Conservation (phyloP, 2,797 vertebrate species). For the Arctocebus calabarensis region DNA sequence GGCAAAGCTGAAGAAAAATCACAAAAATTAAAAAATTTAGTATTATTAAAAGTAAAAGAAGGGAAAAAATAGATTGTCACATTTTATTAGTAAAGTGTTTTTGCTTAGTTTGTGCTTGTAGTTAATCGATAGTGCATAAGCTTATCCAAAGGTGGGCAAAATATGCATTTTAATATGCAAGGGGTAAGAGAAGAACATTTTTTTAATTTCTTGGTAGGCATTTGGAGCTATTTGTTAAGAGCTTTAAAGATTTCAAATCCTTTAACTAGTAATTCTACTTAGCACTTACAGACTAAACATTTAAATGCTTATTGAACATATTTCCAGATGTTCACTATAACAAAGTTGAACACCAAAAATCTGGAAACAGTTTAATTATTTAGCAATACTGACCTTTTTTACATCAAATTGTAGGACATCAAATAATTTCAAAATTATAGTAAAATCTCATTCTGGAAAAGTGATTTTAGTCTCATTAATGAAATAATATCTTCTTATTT, state of each 20-base stretch:
- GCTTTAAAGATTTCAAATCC: not conserved
- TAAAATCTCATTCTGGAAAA: not conserved
- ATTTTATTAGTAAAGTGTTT: not conserved
- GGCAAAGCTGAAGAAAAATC: not conserved
- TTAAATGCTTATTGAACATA: not conserved
- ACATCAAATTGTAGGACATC: not conserved
- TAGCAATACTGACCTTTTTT: not conserved
- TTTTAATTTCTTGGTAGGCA: not conserved
- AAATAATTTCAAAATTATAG: constrained; percentile 23
- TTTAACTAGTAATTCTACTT: not conserved
- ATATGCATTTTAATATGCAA: not conserved
- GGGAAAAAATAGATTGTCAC: not conserved
- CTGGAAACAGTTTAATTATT: not conserved
- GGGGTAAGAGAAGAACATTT: not conserved
- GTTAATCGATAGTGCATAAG: not conserved
- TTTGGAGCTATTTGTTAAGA: constrained; percentile 12
- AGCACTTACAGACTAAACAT: not conserved
- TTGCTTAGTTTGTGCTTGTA: not conserved
- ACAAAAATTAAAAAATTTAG: not conserved
- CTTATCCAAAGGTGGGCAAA: not conserved
- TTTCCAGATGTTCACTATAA: not conserved
- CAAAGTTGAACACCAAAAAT: not conserved
- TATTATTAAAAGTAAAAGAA: not conserved
- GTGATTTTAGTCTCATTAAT: not conserved
- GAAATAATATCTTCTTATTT: not conserved